These are phyloP conservation scores for Genyomyrus donnyi DNA, from an alignment of 2,113 vertebrate species.

Conservation along the genomic window DNA sequence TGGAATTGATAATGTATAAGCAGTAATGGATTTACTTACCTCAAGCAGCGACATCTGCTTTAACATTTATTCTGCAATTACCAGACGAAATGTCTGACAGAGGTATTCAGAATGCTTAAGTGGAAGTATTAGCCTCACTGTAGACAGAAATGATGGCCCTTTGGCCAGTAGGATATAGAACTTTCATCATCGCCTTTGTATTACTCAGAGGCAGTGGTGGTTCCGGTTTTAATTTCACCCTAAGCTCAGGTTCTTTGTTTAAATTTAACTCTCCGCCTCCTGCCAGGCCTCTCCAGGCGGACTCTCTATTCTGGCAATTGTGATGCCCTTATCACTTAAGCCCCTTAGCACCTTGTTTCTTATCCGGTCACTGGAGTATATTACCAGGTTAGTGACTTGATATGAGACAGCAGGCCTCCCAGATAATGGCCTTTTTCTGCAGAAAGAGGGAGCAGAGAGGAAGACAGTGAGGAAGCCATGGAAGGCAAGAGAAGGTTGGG, in stretches of 20 bases:
- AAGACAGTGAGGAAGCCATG: neutral
- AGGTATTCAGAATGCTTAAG: neutral
- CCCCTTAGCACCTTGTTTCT: constrained; percentile 10
- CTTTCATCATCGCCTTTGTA: neutral
- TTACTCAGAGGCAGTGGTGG: neutral
- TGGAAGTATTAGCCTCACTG: neutral
- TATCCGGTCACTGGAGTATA: constrained; percentile 17
- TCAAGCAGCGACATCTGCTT: neutral
- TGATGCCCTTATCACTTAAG: neutral
- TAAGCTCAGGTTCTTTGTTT: neutral
- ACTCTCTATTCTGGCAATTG: neutral
- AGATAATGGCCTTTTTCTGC: constrained; percentile 9
- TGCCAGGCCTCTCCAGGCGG: neutral
- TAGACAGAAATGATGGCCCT: neutral
- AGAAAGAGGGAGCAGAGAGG: neutral
- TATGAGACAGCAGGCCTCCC: constrained; percentile 14
- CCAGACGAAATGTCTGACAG: neutral
- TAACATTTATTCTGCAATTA: neutral
- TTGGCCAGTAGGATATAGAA: neutral
- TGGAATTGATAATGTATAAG: neutral
- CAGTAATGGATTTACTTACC: neutral
- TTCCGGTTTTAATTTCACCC: neutral
- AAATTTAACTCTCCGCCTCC: neutral
- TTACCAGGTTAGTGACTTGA: constrained; percentile 20
- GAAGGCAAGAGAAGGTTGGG: neutral